These are phyloP conservation scores for Alectoris magna DNA, from an alignment of 2,797 vertebrate species.

Conservation along the genomic window DNA sequence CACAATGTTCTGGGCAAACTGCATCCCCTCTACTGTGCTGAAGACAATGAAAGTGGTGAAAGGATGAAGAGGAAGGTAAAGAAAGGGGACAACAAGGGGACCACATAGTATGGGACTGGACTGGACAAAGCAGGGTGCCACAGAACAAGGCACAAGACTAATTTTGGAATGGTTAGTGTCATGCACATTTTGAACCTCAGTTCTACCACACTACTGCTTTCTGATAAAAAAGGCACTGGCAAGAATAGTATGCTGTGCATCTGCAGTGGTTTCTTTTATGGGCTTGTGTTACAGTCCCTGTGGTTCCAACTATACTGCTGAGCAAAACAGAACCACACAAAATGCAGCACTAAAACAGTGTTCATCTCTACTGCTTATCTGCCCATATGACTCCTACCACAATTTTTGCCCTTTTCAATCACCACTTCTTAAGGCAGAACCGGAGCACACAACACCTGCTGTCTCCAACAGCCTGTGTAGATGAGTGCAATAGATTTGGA, in stretches of 20 bases:
- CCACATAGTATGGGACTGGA: not conserved
- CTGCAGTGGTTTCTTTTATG: not conserved
- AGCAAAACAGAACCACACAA: not conserved
- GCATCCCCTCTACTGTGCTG: rapidly evolving
- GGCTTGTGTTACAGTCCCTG: not conserved
- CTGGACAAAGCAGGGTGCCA: not conserved
- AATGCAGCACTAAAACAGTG: not conserved
- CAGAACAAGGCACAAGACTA: not conserved
- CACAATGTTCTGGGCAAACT: not conserved
- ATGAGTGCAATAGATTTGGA: not conserved
- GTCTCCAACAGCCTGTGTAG: too few species aligned
- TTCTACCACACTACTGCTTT: not conserved
- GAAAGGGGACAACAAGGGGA: not conserved
- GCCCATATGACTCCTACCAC: not conserved
- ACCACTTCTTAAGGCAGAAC: not conserved
- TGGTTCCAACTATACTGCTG: not conserved
- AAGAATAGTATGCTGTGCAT: not conserved
- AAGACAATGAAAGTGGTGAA: not conserved
- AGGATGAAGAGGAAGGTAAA: not conserved
- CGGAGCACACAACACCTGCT: not conserved
- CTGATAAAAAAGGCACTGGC: not conserved
- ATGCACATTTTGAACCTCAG: not conserved
- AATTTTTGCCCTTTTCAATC: not conserved
- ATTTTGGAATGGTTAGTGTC: not conserved
- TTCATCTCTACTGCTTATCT: not conserved